Evolutionary conservation across 2,888 invertebrate genomes (phyloP), one percentile per base, ranked within the genome.

Genomic region (Himalopsyche japonica): DNA sequence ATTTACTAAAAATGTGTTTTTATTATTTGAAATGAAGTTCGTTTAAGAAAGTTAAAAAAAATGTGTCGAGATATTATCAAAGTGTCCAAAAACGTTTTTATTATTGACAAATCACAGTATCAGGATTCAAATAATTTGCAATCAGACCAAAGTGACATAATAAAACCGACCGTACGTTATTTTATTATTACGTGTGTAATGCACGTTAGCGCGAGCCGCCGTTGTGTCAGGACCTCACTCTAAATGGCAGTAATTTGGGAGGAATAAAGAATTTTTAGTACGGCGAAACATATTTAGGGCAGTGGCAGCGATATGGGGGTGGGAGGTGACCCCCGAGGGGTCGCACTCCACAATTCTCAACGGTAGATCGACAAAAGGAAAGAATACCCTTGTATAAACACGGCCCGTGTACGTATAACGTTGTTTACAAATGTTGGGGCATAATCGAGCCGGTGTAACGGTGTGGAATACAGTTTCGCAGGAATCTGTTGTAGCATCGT

Each of bases 241-340:
- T 27, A 70, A 70, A 70, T 70, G 70, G 70, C 27, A 70, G 70
- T 70, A 70, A 70, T 70, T 70, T 70, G 70, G 70, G 20, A 70
- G 70, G 70, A 70, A 70, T 70, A 70, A 70, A 70, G 70, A 70
- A 70, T 70, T 70, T 70, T 70, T 70, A 70, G 70, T 70, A 30
- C 70, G 70, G 70, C 70, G 70, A 76, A 76, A 81, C 76, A 76
- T 49, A 81, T 81, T 81, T 76, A 81, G 81, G 81, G 76, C 81
- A 81, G 76, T 81, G 76, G 47, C 76, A 70, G 70, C 70, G 70
- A 70, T 70, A 27, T 0, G 70, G 12, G 27, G 70, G 70, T 30
- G 70, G 30, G 57, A 6, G 2, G 8, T 30, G 15, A 70, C 70
- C 70, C 20, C 70, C 70, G 10, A 27, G 27, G 30, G 70, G 70